These are phyloP conservation scores for Prionace glauca DNA, from an alignment of 2,797 vertebrate species.

Conservation along the genomic window DNA sequence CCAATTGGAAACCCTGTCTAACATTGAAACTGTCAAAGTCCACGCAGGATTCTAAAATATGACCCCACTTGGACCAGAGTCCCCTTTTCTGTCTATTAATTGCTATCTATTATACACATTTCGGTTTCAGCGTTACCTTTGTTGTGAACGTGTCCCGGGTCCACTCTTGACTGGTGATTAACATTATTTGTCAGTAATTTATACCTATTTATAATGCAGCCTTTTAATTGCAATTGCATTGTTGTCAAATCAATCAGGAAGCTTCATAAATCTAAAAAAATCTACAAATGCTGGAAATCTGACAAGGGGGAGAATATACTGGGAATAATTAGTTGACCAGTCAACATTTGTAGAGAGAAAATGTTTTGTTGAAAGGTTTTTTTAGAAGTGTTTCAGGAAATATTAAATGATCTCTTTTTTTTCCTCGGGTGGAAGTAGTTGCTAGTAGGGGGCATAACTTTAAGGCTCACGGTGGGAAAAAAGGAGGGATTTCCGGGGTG, in stretches of 20 bases:
- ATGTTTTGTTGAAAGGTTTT: not conserved
- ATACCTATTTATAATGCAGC: not conserved
- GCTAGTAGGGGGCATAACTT: too few species aligned
- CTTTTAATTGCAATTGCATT: not conserved
- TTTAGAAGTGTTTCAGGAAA: not conserved
- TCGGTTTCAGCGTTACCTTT: not conserved
- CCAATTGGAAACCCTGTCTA: not conserved
- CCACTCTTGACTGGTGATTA: not conserved
- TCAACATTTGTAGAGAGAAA: not conserved
- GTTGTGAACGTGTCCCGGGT: too few species aligned
- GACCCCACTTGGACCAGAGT: not conserved
- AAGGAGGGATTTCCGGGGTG: too few species aligned
- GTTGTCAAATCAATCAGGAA: not conserved
- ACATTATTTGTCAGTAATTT: not conserved
- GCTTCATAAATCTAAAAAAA: not conserved
- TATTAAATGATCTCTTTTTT: not conserved
- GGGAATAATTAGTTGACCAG: not conserved
- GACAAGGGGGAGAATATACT: not conserved
- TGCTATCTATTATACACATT: not conserved
- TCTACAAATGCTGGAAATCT: not conserved
- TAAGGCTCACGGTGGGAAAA: too few species aligned
- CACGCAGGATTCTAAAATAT: not conserved
- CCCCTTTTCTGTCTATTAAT: not conserved
- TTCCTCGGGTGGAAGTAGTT: too few species aligned
- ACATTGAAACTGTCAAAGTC: not conserved